phyloP scores from a whole-genome alignment of 1,140 invertebrate species.

The Goniozus legneri region DNA sequence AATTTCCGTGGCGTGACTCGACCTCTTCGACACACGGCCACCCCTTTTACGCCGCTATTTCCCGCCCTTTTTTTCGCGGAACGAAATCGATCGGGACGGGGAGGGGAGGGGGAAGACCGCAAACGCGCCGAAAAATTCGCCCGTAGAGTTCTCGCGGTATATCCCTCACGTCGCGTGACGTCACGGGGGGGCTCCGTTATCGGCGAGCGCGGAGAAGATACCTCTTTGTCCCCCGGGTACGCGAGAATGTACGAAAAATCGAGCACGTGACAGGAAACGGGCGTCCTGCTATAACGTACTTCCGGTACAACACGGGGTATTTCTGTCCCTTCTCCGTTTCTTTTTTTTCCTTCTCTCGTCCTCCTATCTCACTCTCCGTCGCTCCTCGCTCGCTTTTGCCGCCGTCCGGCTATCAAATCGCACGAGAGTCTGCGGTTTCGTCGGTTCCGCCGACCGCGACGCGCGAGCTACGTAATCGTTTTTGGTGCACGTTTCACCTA shows the following conservation, averaged over 20 bases:
- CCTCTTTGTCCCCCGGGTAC: background rate
- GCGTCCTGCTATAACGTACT: constrained; percentile 47
- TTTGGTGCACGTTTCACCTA: background rate
- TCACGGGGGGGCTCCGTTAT: background rate
- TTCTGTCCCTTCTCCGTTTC: constrained; percentile 28
- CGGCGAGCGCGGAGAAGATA: background rate
- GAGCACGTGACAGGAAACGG: constrained; percentile 24
- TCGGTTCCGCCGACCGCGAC: background rate
- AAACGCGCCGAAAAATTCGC: background rate
- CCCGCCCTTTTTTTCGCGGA: no score
- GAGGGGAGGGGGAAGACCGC: background rate
- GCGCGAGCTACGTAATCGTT: background rate
- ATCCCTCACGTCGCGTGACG: background rate
- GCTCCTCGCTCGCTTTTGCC: background rate
- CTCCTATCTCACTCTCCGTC: constrained; percentile 1
- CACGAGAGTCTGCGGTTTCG: constrained; percentile 1
- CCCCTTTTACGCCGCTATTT: background rate
- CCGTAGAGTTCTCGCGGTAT: background rate
- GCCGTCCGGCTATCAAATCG: constrained; percentile 9
- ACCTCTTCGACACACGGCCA: constrained; percentile 1
- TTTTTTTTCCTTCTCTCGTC: constrained; percentile 6
- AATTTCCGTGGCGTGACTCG: constrained; percentile 19
- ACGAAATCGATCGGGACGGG: background rate
- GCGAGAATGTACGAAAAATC: background rate
- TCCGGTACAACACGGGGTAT: constrained; percentile 41